Base-by-base conservation (phyloP, 2,113 vertebrate species). In the Ammodytes dubius region DNA sequence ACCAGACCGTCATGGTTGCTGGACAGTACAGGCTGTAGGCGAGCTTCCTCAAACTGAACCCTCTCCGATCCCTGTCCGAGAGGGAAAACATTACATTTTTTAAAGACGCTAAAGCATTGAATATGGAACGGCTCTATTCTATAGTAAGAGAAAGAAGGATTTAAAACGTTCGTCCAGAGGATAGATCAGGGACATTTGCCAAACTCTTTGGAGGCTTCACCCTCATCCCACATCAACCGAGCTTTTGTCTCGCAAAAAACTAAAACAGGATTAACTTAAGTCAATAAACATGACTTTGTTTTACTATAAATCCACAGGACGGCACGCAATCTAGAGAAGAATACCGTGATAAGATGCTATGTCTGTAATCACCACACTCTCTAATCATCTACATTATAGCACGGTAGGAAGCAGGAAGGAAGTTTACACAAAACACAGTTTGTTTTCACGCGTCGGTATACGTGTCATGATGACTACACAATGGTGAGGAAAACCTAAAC, bases 21-120 rank as follows among this genome's bases (percentile, higher is more conserved):
- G 0, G 96, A 92, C 42, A 97, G 92, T 56, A 98, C 91, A 0
- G 98, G 96, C 73, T 97, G 96, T n/a, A 99, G 96, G 35, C 97
- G 95, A 14, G 96, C 97, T 49, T 98, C 96, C 74, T 97, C 97
- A 80, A 98, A 87, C 71, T 84, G 81, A 74, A 89, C 74, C 54
- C 82, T 70, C 5, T 73, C 77, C 19, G 80, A 78, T 19, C 63
- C 72, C 95, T 96, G 88, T 71, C n/a, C 65, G 63, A 0, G 15
- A 71, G 37, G 72, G 66, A 76, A 68, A 15, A 54, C 27, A 27
- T 27, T 3, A 9, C 43, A 54, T 2, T 10, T 13, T 77, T 27
- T 47, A 52, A 53, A 59, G 40, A 53, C 14, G 66, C 47, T 70
- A n/a, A 14, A 54, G 45, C 27, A 17, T 4, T 10, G 17, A 60